Conservation (phyloP, 2,113 vertebrate genomes). For the Pseudorhombus dupliciocellatus region DNA sequence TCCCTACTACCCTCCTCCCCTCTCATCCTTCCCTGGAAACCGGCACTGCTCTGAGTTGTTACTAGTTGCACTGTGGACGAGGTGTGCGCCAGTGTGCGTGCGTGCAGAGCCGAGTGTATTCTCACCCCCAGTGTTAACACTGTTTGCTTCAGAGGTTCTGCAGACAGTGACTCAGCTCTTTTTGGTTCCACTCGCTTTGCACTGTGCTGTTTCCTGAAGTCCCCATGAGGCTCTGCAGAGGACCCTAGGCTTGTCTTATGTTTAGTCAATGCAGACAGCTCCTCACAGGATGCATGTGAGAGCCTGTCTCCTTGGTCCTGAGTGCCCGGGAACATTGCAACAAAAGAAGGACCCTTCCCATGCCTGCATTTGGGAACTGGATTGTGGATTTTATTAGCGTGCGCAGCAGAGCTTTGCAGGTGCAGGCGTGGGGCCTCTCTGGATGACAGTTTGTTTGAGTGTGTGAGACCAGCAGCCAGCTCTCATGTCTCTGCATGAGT, state of each 20-base stretch:
- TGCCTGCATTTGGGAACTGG: conserved; percentile 19
- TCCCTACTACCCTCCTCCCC: conserved; percentile 34
- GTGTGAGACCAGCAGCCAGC: conserved; percentile 40
- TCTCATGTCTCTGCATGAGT: conserved; percentile 81
- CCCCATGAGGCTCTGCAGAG: conserved; percentile 54
- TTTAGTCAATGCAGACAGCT: conserved; percentile 23
- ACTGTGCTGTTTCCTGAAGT: conserved; percentile 12
- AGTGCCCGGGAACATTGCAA: conserved; percentile 4
- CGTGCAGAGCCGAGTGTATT: conserved; percentile 25
- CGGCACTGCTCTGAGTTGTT: conserved; percentile 36
- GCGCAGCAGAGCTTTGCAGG: conserved; percentile 51
- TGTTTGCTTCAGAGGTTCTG: conserved; percentile 49
- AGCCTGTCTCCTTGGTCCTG: conserved; percentile 17
- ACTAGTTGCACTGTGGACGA: conserved; percentile 38
- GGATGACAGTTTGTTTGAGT: conserved; percentile 51
- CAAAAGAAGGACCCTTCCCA: conserved; percentile 21
- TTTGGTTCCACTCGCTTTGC: conserved; percentile 29
- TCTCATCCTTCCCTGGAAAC: conserved; percentile 28
- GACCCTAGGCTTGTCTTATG: conserved; percentile 25
- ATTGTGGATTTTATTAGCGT: conserved; percentile 40
- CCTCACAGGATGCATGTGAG: conserved; percentile 30
- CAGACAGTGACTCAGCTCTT: conserved; percentile 67
- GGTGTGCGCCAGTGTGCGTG: conserved; percentile 15
- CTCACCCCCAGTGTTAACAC: conserved; percentile 47
- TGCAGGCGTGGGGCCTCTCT: conserved; percentile 25